Evolutionary conservation across 2,797 vertebrate species (phyloP).

Genomic region (Lepilemur septentrionalis): DNA sequence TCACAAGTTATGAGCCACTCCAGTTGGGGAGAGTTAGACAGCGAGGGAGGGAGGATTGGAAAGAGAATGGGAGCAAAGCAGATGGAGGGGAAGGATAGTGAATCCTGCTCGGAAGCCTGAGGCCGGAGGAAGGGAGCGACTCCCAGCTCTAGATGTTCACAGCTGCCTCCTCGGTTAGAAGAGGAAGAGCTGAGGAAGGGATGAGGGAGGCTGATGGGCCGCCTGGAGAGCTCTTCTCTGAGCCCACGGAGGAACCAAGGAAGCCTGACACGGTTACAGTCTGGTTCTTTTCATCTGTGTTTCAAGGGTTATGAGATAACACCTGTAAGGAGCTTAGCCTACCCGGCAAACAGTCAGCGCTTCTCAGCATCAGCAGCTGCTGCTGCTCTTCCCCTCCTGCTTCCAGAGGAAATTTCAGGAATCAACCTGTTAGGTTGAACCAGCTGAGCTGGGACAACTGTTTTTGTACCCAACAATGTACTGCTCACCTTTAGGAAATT

Average conservation of each 20-base stretch:
- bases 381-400: not conserved
- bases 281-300: not conserved
- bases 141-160: not conserved
- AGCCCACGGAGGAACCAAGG: not conserved
- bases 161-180: not conserved
- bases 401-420: not conserved
- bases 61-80: not conserved
- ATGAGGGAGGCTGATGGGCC: not conserved
- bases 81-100: not conserved
- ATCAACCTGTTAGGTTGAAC: not conserved
- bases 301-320: not conserved
- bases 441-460: not conserved
- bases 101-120: not conserved
- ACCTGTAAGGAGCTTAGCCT: not conserved
- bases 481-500: not conserved
- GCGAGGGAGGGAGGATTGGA: not conserved
- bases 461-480: not conserved
- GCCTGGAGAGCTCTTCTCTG: fast-evolving
- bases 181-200: not conserved
- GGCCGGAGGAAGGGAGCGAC: not conserved
- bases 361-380: not conserved
- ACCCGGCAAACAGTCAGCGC: not conserved
- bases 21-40: not conserved
- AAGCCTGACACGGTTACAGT: not conserved
- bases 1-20: not conserved